These are phyloP conservation scores for Amphipyra berbera DNA, from an alignment of 2,888 invertebrate genomes.

Conservation along the genomic window DNA sequence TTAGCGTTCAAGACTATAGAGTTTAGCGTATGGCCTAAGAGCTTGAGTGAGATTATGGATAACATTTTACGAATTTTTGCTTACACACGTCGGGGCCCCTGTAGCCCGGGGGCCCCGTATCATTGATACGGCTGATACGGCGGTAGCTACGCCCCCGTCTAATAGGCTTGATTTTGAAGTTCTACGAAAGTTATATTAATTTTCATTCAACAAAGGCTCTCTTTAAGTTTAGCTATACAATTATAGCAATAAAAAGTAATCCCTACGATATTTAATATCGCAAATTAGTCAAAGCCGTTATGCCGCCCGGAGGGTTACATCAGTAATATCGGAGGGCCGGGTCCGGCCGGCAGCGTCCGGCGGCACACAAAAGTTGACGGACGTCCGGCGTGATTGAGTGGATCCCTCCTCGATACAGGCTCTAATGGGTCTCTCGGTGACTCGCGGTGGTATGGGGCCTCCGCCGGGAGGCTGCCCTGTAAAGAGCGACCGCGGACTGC, in stretches of 20 bases:
- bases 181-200: slow-evolving; percentile 23
- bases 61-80: too few relatives aligned
- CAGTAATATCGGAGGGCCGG: slow-evolving; percentile 72
- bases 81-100: too few relatives aligned
- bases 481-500: slow-evolving; percentile 77
- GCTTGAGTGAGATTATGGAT: too few relatives aligned
- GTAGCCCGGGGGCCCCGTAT: too few relatives aligned
- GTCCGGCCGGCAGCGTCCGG: slow-evolving; percentile 59
- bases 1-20: too few relatives aligned
- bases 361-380: slow-evolving; percentile 81
- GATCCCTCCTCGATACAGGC: slow-evolving; percentile 77
- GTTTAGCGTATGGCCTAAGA: too few relatives aligned
- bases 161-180: slow-evolving; percentile 8
- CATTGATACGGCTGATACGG: too few relatives aligned
- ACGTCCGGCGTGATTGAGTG: slow-evolving; percentile 84
- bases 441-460: slow-evolving; percentile 58
- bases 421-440: slow-evolving; percentile 79
- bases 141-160: too few relatives aligned
- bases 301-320: slow-evolving; percentile 60
- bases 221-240: slow-evolving; percentile 36
- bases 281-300: slow-evolving; percentile 69
- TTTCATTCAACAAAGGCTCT: slow-evolving; percentile 18
- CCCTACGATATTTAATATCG: slow-evolving; percentile 58
- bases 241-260: slow-evolving; percentile 49
- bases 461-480: slow-evolving; percentile 64